A percentile compares a stretch with the other conserved stretches of the same genome.
Conservation (phyloP, 37 sponge, comb jelly and placozoan species). For the Lycopodina hypogea region DNA sequence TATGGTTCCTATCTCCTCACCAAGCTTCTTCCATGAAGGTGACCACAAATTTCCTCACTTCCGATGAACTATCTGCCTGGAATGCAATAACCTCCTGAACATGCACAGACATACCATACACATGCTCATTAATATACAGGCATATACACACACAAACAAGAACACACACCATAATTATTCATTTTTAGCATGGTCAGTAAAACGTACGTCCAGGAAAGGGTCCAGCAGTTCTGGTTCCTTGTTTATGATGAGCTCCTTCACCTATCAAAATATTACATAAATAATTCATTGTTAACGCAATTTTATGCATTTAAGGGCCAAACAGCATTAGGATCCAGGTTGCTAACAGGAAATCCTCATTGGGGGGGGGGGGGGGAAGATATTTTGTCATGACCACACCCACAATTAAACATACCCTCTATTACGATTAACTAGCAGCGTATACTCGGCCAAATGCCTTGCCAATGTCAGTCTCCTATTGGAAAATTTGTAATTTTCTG, state of each 20-base stretch:
- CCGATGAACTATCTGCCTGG: constrained; percentile 65
- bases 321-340: too few species aligned
- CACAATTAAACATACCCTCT: too few species aligned
- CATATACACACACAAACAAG: neutral
- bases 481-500: too few species aligned
- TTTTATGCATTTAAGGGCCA: too few species aligned
- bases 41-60: constrained; percentile 89
- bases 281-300: too few species aligned
- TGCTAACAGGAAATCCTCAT: too few species aligned
- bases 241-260: constrained; percentile 88
- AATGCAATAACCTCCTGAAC: constrained; percentile 88
- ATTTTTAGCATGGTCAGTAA: too few species aligned
- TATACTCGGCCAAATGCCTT: too few species aligned
- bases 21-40: constrained; percentile 85
- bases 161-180: neutral
- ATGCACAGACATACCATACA: neutral
- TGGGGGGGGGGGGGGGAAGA: too few species aligned
- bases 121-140: neutral
- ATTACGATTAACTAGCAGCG: too few species aligned
- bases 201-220: constrained; percentile 81
- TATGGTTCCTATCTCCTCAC: constrained; percentile 28
- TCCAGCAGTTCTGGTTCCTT: constrained; percentile 85
- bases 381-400: too few species aligned
- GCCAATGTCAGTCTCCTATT: too few species aligned
- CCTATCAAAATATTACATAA: constrained; percentile 54